Percentiles rank a stretch among this genome's conserved stretches.
These are phyloP conservation scores for Stomatorhinus walkeri DNA, from an alignment of 2,797 vertebrate species.

Conservation along the genomic window DNA sequence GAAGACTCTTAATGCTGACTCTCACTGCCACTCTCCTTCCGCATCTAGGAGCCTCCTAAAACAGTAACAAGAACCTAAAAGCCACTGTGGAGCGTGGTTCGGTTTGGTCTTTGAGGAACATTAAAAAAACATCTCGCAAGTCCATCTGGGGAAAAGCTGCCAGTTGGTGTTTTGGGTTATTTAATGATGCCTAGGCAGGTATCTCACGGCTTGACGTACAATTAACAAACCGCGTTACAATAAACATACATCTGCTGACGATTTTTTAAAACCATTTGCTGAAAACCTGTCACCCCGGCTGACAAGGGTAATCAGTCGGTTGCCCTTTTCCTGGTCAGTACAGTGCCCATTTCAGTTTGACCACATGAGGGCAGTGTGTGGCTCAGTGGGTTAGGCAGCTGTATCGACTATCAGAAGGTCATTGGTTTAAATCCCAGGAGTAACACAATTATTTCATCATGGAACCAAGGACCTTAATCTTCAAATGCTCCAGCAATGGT, in stretches of 20 bases:
- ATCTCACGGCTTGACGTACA: neutral
- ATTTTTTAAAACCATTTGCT: neutral
- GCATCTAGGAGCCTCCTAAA: neutral
- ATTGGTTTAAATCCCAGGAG: neutral
- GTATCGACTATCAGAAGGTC: neutral
- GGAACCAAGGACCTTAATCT: neutral
- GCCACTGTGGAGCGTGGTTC: neutral
- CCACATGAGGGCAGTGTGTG: neutral
- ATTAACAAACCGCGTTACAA: constrained; percentile 13
- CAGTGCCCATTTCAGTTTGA: neutral
- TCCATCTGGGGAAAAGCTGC: neutral
- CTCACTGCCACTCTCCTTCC: neutral
- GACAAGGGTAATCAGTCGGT: neutral
- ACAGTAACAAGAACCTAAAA: neutral
- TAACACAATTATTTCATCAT: neutral
- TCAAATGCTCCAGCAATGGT: neutral
- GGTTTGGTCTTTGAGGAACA: neutral
- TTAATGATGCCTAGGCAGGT: neutral
- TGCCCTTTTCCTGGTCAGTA: neutral
- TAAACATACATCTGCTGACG: neutral
- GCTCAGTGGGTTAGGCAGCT: neutral
- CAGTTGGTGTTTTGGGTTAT: neutral
- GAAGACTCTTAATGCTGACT: constrained; percentile 26
- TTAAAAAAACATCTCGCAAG: neutral
- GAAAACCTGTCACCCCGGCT: neutral